phyloP scores from a whole-genome alignment of 2,797 vertebrate species.

The Alauda arvensis region DNA sequence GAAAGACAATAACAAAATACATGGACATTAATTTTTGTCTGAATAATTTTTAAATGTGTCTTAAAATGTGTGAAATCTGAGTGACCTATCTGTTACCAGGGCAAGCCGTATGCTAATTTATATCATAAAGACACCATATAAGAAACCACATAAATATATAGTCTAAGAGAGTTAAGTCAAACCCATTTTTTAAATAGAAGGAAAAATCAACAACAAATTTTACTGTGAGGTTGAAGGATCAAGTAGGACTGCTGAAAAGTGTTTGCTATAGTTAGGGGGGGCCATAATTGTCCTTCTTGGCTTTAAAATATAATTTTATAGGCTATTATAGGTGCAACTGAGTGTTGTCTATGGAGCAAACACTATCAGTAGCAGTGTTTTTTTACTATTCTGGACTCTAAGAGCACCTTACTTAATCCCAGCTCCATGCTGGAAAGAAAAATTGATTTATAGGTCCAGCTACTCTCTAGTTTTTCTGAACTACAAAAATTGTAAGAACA shows the following conservation, averaged over 20 bases:
- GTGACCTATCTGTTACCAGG: neutral
- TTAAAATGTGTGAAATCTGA: neutral
- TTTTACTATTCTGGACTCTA: neutral
- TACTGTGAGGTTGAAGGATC: neutral
- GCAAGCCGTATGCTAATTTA: neutral
- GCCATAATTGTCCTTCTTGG: neutral
- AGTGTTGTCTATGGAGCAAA: neutral
- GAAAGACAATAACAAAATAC: neutral
- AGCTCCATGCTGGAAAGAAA: neutral
- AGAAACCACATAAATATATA: neutral
- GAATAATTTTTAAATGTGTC: neutral
- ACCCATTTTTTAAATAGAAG: neutral
- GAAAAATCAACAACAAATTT: neutral
- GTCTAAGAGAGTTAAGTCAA: neutral
- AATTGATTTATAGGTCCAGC: neutral
- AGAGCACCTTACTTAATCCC: neutral
- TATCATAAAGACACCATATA: neutral
- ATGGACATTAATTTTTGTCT: neutral
- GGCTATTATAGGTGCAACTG: neutral
- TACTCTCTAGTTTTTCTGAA: neutral
- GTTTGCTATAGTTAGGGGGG: neutral
- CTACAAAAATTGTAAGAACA: neutral
- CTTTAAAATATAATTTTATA: neutral
- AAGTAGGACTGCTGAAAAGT: neutral
- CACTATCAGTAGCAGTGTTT: rapidly evolving